These are phyloP conservation scores for Drosophila teissieri DNA, from an alignment of 1,140 invertebrate genomes.

Conservation along the genomic window DNA sequence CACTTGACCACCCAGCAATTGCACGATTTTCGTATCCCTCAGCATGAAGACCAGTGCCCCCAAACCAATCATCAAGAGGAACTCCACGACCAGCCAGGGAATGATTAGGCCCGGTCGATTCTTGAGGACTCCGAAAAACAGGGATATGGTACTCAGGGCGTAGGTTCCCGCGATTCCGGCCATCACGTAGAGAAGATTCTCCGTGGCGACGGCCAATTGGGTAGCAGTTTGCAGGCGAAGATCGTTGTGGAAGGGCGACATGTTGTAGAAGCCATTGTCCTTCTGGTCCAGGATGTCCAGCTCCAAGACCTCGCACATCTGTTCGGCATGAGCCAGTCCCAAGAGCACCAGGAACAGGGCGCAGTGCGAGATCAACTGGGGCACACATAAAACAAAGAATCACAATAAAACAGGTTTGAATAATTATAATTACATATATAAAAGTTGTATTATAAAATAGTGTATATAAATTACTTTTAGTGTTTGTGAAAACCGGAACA, in stretches of 20 bases:
- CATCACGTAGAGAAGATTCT: constrained; percentile 67
- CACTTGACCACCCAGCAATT: constrained; percentile 66
- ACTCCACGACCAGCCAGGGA: constrained; percentile 77
- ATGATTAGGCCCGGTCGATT: constrained; percentile 72
- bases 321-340: constrained; percentile 78
- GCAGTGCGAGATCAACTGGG: constrained; percentile 74
- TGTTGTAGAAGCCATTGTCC: constrained; percentile 78
- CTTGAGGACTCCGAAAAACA: constrained; percentile 79
- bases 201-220: constrained; percentile 74
- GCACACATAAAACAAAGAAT: too few species aligned
- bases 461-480: background rate
- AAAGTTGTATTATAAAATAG: too few species aligned
- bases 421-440: too few species aligned
- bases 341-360: constrained; percentile 75
- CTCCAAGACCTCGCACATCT: constrained; percentile 75
- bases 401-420: too few species aligned
- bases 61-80: constrained; percentile 61
- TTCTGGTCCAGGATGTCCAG: constrained; percentile 81
- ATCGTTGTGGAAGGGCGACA: constrained; percentile 76
- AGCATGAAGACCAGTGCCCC: constrained; percentile 67
- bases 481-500: constrained; percentile 3
- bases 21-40: constrained; percentile 61
- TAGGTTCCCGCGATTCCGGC: constrained; percentile 61
- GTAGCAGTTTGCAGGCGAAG: constrained; percentile 70
- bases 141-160: constrained; percentile 62